These are phyloP conservation scores for Serinus canaria DNA, from an alignment of 2,113 vertebrate species.

Conservation along the genomic window DNA sequence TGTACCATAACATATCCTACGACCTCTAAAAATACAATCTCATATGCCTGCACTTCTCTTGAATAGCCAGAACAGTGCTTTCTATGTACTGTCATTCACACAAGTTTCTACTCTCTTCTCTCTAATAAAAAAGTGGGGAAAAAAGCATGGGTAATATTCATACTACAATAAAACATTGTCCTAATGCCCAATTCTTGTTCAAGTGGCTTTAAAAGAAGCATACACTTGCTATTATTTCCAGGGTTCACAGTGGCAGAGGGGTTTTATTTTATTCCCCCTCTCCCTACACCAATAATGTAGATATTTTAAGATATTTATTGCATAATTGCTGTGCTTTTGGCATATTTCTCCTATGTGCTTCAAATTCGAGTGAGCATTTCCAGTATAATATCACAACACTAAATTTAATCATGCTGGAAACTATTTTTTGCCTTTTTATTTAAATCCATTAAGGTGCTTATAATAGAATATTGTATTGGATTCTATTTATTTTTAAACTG, in stretches of 20 bases:
- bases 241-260: background rate
- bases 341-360: background rate
- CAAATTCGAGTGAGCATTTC: background rate
- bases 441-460: background rate
- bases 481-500: slow-evolving; percentile 16
- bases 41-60: background rate
- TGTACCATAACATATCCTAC: background rate
- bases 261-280: background rate
- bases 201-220: background rate
- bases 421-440: background rate
- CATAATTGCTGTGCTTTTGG: background rate
- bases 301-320: background rate
- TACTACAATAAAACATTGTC: background rate
- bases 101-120: background rate
- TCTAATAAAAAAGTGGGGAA: background rate
- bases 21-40: background rate
- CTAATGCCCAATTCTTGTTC: background rate
- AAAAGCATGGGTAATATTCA: background rate
- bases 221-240: background rate
- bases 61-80: background rate
- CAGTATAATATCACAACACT: background rate
- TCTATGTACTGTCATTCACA: background rate
- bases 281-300: background rate
- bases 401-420: background rate
- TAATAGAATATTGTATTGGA: background rate